Percentiles rank a stretch among this genome's conserved stretches.
Conservation (phyloP, 2,888 invertebrate genomes). For the Psylliodes chrysocephalus region DNA sequence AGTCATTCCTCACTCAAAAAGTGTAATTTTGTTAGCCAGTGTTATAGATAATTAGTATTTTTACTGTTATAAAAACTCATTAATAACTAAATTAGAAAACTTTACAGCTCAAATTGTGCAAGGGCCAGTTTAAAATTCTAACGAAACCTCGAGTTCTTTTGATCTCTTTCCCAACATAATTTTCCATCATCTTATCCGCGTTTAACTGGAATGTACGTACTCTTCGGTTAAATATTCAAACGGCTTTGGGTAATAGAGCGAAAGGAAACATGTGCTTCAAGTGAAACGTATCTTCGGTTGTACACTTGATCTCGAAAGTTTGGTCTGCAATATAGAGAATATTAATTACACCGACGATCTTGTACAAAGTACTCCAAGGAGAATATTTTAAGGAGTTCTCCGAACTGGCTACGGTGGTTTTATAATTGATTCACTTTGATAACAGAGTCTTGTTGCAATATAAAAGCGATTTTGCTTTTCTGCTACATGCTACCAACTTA, state of each 20-base stretch:
- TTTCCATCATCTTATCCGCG: background rate
- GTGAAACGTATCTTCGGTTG: background rate
- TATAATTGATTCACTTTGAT: conserved; percentile 1
- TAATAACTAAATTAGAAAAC: too few relatives aligned
- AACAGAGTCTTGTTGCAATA: background rate
- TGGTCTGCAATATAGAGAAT: conserved; percentile 10
- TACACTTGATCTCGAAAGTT: background rate
- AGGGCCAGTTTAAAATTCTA: background rate
- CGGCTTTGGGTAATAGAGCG: background rate
- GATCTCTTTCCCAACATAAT: background rate
- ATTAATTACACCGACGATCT: conserved; percentile 8
- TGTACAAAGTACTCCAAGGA: background rate
- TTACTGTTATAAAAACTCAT: too few relatives aligned
- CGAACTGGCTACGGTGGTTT: background rate
- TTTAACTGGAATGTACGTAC: background rate
- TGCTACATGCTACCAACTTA: too few relatives aligned
- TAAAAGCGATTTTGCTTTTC: too few relatives aligned
- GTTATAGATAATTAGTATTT: too few relatives aligned
- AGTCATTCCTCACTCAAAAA: too few relatives aligned
- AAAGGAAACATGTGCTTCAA: background rate
- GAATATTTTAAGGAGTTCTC: conserved; percentile 5
- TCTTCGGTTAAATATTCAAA: background rate
- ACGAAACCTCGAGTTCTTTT: background rate
- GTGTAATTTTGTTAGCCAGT: too few relatives aligned
- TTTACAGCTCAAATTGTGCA: too few relatives aligned